Evolutionary conservation across 2,888 invertebrate species (phyloP).

Genomic region (Macrophya annulata): DNA sequence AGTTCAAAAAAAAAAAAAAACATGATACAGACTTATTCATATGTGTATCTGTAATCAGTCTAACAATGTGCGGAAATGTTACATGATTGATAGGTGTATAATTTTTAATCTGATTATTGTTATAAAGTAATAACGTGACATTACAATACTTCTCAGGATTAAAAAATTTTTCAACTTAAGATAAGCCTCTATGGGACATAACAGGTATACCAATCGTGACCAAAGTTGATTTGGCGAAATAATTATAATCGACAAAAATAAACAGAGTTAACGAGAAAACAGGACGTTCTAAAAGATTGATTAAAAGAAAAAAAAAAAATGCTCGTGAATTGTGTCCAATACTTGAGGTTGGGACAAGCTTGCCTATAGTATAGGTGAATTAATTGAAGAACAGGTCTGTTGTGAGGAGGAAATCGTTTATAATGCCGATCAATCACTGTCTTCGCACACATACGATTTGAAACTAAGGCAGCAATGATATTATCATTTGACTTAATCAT

Average conservation of each 20-base stretch:
- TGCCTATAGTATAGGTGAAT: not conserved
- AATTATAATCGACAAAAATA: not conserved
- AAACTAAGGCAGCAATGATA: not conserved
- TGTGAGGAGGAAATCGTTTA: not conserved
- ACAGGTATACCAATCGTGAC: not conserved
- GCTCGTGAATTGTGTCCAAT: not conserved
- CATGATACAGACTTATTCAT: not conserved
- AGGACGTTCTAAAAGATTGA: not conserved
- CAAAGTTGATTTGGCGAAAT: not conserved
- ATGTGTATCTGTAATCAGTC: no score
- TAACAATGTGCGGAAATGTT: not conserved
- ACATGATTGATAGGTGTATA: not conserved
- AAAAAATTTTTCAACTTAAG: not conserved
- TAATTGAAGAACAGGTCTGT: not conserved
- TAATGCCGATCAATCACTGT: not conserved
- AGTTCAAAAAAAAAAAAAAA: no score
- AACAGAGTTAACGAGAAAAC: not conserved
- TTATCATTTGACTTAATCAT: not conserved
- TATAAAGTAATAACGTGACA: not conserved
- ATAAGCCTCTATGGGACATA: not conserved
- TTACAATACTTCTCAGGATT: not conserved
- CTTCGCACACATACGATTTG: not conserved
- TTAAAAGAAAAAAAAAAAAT: not conserved
- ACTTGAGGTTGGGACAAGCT: not conserved
- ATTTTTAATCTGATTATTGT: not conserved